Evolutionary conservation across 64 coral and sea anemone genomes (phyloP).

Genomic region (Platygyra sinensis): DNA sequence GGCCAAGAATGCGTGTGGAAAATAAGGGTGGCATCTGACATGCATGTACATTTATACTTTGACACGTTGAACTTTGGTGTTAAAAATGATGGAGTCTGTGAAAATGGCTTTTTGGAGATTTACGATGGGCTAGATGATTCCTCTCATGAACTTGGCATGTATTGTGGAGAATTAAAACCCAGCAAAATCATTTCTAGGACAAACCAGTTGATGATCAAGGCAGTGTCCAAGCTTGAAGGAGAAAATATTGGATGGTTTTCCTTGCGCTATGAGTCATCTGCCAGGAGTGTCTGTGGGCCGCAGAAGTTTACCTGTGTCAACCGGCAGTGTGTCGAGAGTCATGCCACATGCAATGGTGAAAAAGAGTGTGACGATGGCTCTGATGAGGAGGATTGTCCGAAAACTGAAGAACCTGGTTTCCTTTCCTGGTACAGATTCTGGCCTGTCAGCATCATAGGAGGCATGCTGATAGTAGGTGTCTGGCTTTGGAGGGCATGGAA

Average conservation of each 20-base stretch:
- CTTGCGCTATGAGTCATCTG: slow-evolving; percentile 42
- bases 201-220: slow-evolving; percentile 57
- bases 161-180: slow-evolving; percentile 63
- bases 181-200: slow-evolving; percentile 70
- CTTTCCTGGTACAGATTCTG: slow-evolving; percentile 90
- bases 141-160: slow-evolving; percentile 63
- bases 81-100: slow-evolving; percentile 32
- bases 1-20: slow-evolving; percentile 85
- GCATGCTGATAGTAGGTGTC: slow-evolving; percentile 79
- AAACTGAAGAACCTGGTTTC: slow-evolving; percentile 6
- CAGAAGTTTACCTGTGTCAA: slow-evolving; percentile 70
- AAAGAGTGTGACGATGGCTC: slow-evolving; percentile 81
- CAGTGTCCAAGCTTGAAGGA: slow-evolving; percentile 36
- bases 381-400: slow-evolving; percentile 82
- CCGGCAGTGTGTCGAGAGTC: slow-evolving; percentile 64
- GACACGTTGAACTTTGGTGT: slow-evolving; percentile 78
- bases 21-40: slow-evolving; percentile 66
- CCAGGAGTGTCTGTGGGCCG: slow-evolving; percentile 55
- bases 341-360: slow-evolving; percentile 47
- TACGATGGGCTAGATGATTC: slow-evolving; percentile 70
- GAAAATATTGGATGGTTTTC: slow-evolving; percentile 84
- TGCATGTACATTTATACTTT: slow-evolving; percentile 74
- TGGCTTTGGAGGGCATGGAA: slow-evolving; percentile 97
- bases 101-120: slow-evolving; percentile 67
- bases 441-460: slow-evolving; percentile 75